A percentile compares a stretch with the other conserved stretches of the same genome.
These are phyloP conservation scores for Edolisoma coerulescens DNA, from an alignment of 2,113 vertebrate genomes.

Conservation along the genomic window DNA sequence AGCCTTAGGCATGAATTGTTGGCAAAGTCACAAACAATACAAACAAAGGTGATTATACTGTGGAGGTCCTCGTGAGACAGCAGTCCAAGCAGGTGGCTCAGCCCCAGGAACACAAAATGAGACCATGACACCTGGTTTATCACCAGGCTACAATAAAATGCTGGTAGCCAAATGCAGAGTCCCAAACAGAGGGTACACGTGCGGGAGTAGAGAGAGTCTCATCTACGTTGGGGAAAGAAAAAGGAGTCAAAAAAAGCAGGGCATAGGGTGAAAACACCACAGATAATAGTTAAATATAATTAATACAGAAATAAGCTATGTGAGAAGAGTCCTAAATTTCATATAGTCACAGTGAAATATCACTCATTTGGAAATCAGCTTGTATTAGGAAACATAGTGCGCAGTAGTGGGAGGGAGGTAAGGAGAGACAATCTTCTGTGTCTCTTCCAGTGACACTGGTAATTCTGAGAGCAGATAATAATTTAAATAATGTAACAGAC, in stretches of 20 bases:
- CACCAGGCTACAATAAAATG: neutral
- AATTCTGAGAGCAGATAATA: neutral
- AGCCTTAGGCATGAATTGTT: neutral
- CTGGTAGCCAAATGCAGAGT: neutral
- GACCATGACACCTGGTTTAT: neutral
- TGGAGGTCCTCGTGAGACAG: neutral
- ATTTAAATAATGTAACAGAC: neutral
- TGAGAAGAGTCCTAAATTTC: neutral
- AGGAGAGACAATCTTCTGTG: neutral
- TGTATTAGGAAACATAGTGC: neutral
- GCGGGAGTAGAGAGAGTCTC: neutral
- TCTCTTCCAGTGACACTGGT: neutral
- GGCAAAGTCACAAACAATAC: neutral
- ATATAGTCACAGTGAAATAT: neutral
- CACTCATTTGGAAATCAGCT: neutral
- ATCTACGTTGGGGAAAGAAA: neutral
- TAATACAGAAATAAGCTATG: neutral
- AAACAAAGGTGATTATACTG: slow-evolving; percentile 1
- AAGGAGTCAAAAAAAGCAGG: neutral
- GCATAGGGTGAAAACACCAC: neutral
- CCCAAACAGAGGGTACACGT: neutral
- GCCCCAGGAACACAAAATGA: slow-evolving; percentile 21
- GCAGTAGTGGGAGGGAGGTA: neutral
- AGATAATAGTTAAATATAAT: neutral
- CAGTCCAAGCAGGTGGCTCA: slow-evolving; percentile 9